A percentile compares a stretch with the other conserved stretches of the same genome.
Conservation (phyloP, 2,797 vertebrate genomes). For the Pseudomugil gertrudae region DNA sequence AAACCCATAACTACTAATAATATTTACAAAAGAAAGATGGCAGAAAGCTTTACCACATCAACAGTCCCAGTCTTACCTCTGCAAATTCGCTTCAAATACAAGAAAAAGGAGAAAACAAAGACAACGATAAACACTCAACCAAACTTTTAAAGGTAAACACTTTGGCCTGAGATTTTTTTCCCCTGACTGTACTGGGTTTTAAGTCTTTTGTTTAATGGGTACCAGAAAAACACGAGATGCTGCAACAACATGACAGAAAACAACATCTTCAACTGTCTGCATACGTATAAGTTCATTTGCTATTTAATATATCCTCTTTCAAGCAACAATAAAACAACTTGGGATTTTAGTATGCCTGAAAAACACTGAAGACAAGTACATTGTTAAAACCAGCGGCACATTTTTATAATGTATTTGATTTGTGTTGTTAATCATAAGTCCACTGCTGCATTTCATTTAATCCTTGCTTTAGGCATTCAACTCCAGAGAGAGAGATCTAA, state of each 20-base stretch:
- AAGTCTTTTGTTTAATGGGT: background rate
- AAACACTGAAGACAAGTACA: background rate
- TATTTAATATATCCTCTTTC: background rate
- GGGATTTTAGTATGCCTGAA: background rate
- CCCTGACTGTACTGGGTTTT: background rate
- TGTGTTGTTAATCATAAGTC: background rate
- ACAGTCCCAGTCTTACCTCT: background rate
- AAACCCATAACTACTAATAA: background rate
- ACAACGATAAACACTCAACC: background rate
- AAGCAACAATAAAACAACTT: background rate
- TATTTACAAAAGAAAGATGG: no score
- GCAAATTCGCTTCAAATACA: background rate
- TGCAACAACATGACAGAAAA: background rate
- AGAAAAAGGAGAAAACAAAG: background rate
- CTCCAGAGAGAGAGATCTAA: slow-evolving; percentile 11
- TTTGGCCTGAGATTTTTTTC: background rate
- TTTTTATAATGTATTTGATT: background rate
- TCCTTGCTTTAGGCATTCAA: background rate
- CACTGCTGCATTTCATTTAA: background rate
- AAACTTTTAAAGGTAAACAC: background rate
- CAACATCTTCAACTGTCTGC: background rate
- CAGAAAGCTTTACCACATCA: background rate
- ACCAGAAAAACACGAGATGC: background rate
- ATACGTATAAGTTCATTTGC: background rate
- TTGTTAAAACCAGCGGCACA: background rate